Evolutionary conservation across 37 sponge, comb jelly and placozoan genomes (phyloP).

Genomic region (Eunapius fragilis): DNA sequence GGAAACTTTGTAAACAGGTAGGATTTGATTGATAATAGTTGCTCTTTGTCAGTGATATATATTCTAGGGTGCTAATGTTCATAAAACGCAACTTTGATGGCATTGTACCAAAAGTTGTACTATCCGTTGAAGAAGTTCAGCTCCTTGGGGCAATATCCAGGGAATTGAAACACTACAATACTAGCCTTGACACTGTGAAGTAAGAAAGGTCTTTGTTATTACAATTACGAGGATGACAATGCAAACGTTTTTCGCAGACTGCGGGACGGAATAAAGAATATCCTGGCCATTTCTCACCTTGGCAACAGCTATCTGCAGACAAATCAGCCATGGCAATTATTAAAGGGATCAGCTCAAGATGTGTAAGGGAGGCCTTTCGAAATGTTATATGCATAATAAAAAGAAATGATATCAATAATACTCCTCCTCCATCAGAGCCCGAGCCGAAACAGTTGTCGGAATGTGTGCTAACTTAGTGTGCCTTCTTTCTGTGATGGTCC

Average conservation of each 20-base stretch:
- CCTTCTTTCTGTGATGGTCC: conserved; percentile 87
- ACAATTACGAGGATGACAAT: neutral
- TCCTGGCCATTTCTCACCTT: conserved; percentile 86
- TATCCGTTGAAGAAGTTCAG: conserved; percentile 40
- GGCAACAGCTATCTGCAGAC: conserved; percentile 92
- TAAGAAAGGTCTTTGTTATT: neutral
- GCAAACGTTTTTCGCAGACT: conserved; percentile 53
- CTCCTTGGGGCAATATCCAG: conserved; percentile 76
- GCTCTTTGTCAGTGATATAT: too few species aligned
- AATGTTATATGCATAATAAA: too few species aligned
- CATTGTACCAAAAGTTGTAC: neutral
- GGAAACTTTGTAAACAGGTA: conserved; percentile 78
- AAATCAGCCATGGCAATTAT: conserved; percentile 87
- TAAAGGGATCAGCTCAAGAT: conserved; percentile 74
- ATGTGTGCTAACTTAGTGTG: conserved; percentile 84
- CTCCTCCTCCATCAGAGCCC: too few species aligned
- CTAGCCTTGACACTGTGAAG: conserved; percentile 58
- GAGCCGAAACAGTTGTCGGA: conserved; percentile 82
- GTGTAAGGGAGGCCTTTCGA: too few species aligned
- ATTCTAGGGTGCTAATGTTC: conserved; percentile 65
- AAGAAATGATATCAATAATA: too few species aligned
- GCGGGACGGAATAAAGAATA: conserved; percentile 85
- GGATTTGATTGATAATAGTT: too few species aligned
- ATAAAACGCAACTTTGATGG: conserved; percentile 56
- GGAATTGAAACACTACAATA: conserved; percentile 68